phyloP scores from a whole-genome alignment of 2,797 vertebrate genomes.

The Helicolenus hilgendorfi region DNA sequence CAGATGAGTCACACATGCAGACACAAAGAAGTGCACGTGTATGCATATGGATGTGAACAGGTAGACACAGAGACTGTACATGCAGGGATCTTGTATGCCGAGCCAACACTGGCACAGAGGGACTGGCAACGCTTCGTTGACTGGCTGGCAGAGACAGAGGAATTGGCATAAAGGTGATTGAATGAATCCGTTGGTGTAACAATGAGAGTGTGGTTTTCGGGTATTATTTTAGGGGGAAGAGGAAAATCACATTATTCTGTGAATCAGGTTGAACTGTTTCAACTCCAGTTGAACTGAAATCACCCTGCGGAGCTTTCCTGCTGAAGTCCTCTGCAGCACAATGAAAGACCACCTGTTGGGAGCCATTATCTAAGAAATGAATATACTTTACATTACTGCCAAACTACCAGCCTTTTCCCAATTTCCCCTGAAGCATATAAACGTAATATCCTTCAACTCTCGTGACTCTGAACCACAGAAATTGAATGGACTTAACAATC shows the following conservation, averaged over 20 bases:
- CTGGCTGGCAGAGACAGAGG: slow-evolving; percentile 48
- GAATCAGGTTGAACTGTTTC: slow-evolving; percentile 32
- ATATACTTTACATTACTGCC: neutral
- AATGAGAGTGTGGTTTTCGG: slow-evolving; percentile 37
- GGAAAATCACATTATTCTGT: slow-evolving; percentile 18
- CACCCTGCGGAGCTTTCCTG: neutral
- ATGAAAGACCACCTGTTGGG: neutral
- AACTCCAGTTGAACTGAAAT: slow-evolving; percentile 14
- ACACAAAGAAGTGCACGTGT: neutral
- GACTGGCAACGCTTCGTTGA: slow-evolving; percentile 41
- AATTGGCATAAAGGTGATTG: slow-evolving; percentile 42
- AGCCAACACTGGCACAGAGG: slow-evolving; percentile 46
- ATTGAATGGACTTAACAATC: too few relatives aligned
- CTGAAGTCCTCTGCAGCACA: neutral
- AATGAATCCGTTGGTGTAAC: slow-evolving; percentile 46
- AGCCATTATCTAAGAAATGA: neutral
- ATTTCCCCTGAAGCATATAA: neutral
- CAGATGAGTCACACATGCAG: neutral
- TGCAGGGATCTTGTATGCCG: slow-evolving; percentile 1
- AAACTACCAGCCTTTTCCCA: neutral
- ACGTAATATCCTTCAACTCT: too few relatives aligned
- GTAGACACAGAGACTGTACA: neutral
- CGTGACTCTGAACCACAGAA: too few relatives aligned
- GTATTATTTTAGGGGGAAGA: slow-evolving; percentile 31
- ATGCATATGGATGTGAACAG: slow-evolving; percentile 1